Conservation (phyloP, 2,113 vertebrate species). For the Macrotus californicus region DNA sequence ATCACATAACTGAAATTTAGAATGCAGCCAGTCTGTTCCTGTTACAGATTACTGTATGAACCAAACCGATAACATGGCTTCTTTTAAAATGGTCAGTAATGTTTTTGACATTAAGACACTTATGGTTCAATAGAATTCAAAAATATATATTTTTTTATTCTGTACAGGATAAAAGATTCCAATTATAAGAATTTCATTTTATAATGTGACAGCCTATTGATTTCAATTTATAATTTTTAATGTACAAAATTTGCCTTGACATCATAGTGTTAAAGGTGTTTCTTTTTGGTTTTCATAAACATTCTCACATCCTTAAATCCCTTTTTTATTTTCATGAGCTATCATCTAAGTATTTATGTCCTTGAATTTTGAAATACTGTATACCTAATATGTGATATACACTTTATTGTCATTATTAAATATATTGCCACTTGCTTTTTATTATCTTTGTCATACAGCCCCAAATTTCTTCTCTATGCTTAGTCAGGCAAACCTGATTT, state of each 20-base stretch:
- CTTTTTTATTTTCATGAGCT: not conserved
- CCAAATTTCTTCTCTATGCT: not conserved
- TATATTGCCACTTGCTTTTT: not conserved
- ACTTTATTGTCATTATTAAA: not conserved
- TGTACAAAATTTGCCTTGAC: not conserved
- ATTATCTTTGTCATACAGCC: not conserved
- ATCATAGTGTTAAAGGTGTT: not conserved
- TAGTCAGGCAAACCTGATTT: not conserved
- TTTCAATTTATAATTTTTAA: not conserved
- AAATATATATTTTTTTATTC: not conserved
- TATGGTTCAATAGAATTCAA: not conserved
- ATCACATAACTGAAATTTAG: not conserved
- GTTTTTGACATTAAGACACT: not conserved
- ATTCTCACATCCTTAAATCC: not conserved
- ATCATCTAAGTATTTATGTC: not conserved
- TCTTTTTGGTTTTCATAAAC: not conserved
- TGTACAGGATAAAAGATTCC: not conserved
- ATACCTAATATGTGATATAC: not conserved
- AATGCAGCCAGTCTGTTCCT: not conserved
- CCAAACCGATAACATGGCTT: not conserved
- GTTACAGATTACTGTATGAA: not conserved
- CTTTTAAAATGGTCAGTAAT: slow-evolving; percentile 7
- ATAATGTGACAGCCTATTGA: not conserved
- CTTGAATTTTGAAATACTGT: not conserved
- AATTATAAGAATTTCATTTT: slow-evolving; percentile 6